Evolutionary conservation across 2,113 vertebrate species (phyloP).

Genomic region (Penelope pileata): DNA sequence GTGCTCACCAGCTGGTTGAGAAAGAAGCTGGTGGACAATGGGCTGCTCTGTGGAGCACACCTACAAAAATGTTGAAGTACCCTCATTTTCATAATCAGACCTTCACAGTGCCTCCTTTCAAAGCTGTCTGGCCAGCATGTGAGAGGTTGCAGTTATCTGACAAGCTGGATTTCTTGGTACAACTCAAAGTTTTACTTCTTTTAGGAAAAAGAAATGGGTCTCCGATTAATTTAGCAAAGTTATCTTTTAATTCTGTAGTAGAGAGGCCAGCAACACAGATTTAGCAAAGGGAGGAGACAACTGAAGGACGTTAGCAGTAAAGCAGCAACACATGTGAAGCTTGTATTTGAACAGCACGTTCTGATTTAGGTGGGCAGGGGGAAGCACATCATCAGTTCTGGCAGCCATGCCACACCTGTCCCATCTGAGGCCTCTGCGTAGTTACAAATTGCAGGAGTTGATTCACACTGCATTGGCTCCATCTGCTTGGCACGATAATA

Average conservation of each 20-base stretch:
- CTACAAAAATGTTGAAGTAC: not conserved
- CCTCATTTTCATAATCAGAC: not conserved
- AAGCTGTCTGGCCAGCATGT: not conserved
- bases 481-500: not conserved
- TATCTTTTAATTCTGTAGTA: not conserved
- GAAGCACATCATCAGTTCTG: not conserved
- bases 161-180: not conserved
- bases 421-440: not conserved
- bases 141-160: not conserved
- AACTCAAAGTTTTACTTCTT: not conserved
- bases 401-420: not conserved
- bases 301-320: not conserved
- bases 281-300: not conserved
- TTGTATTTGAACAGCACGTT: not conserved
- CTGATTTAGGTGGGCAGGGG: not conserved
- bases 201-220: not conserved
- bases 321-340: not conserved
- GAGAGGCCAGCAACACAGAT: not conserved
- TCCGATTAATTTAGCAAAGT: not conserved
- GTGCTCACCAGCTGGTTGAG: not conserved
- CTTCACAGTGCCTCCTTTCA: constrained; percentile 19
- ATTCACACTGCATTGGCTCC: not conserved
- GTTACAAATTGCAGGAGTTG: not conserved
- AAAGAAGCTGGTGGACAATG: not conserved
- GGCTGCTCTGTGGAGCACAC: not conserved